Base-by-base conservation (phyloP, 1,140 invertebrate genomes). In the Aphidius gifuensis region DNA sequence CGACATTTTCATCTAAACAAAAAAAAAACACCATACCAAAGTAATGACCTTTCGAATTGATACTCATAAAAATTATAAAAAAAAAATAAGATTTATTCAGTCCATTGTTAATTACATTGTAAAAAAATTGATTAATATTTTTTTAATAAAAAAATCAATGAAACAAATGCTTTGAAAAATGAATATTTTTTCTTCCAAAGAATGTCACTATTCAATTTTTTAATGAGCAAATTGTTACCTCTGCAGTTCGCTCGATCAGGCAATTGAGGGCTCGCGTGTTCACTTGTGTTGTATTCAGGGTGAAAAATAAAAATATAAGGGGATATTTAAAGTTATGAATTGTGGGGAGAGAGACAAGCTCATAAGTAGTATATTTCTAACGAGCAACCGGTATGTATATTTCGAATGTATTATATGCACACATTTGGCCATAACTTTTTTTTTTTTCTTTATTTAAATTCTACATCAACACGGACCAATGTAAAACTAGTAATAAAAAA, bases 361-460 rank as follows among this genome's bases (percentile, higher is more conserved):
- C 50, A 55, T 55, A 55, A 55, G 53, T 55, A 42, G 53, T 42
- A 40, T 55, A 9, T n/a, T 38, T 39, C 53, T 55, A 55, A 55
- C 39, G 53, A 55, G 39, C 53, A 42, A 55, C 53, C 53, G 40
- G 40, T 32, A 32, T 32, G 23, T 32, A 32, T 32, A 32, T 32
- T 32, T 32, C 23, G 1, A 32, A 32, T 32, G 23, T 32, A 32
- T 40, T 38, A 40, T 55, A 55, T 43, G 40, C 42, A 16, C 53
- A 42, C 53, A 55, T 55, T 55, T 32, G 2, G 23, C 23, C 2
- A 32, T 32, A 3, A 32, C 3, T 23, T 23, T 32, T 32, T 3
- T 32, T 65, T 68, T 71, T 69, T 69, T 70, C 71, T 66, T 68
- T 68, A 68, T 32, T 32, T 64, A 67, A 72, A 72, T 63, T 53